Percentiles rank a stretch among this genome's conserved stretches.
These are phyloP conservation scores for Gibbula magus DNA, from an alignment of 2,888 invertebrate species.

Conservation along the genomic window DNA sequence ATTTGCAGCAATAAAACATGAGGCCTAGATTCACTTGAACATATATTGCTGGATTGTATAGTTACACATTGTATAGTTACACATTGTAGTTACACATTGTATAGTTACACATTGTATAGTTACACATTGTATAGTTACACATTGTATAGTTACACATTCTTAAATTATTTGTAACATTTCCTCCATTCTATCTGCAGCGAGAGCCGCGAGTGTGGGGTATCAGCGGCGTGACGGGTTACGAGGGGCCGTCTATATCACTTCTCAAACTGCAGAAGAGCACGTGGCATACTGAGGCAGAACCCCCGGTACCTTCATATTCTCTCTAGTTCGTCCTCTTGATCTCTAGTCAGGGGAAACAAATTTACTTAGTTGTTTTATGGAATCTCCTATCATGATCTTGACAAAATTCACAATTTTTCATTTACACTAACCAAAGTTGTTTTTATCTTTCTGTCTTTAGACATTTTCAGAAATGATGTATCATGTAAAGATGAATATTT, in stretches of 20 bases:
- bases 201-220: slow-evolving; percentile 25
- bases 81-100: not conserved
- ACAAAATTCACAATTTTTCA: not conserved
- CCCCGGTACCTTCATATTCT: slow-evolving; percentile 52
- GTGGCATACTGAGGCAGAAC: slow-evolving; percentile 68
- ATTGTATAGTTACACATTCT: not conserved
- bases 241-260: slow-evolving; percentile 60
- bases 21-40: too few relatives aligned
- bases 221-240: slow-evolving; percentile 5
- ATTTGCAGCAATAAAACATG: too few relatives aligned
- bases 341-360: too few relatives aligned
- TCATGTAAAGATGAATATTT: not conserved
- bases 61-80: not conserved
- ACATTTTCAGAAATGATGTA: not conserved
- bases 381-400: too few relatives aligned
- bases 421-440: too few relatives aligned
- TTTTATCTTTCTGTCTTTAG: too few relatives aligned
- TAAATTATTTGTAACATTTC: not conserved
- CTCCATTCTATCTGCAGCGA: not conserved
- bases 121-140: too few relatives aligned
- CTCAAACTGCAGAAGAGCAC: slow-evolving; percentile 67
- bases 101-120: too few relatives aligned
- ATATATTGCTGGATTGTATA: too few relatives aligned
- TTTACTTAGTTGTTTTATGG: too few relatives aligned
- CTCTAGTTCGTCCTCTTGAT: too few relatives aligned